Evolutionary conservation across 2,113 vertebrate species (phyloP).

Genomic region (Paraplagusia blochii): DNA sequence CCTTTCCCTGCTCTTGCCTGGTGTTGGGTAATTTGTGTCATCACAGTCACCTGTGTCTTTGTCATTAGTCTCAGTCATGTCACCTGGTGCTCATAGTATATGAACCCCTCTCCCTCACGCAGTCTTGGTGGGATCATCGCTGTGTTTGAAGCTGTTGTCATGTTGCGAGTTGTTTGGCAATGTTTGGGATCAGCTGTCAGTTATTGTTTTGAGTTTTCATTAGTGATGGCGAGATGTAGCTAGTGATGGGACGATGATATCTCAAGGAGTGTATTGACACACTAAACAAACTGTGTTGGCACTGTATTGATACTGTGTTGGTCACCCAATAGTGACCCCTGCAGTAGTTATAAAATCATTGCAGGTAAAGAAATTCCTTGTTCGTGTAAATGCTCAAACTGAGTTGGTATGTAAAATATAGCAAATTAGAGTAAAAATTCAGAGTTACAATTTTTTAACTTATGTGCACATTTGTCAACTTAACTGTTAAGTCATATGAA

Average conservation of each 20-base stretch:
- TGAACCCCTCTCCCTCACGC: too few species aligned
- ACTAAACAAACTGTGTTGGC: slow-evolving; percentile 1
- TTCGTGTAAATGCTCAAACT: slow-evolving; percentile 3
- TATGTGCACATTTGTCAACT: not conserved
- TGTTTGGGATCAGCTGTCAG: too few species aligned
- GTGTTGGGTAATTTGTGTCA: too few species aligned
- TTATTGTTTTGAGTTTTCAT: too few species aligned
- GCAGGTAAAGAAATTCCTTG: slow-evolving; percentile 1
- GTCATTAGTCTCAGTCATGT: too few species aligned
- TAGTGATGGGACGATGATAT: slow-evolving; percentile 1
- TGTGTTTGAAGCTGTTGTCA: too few species aligned
- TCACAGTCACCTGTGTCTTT: too few species aligned
- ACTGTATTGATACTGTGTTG: slow-evolving; percentile 1
- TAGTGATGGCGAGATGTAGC: too few species aligned
- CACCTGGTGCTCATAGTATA: too few species aligned
- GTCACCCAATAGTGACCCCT: slow-evolving; percentile 3
- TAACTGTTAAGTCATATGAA: slow-evolving; percentile 3
- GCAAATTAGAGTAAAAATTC: slow-evolving; percentile 3
- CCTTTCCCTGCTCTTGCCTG: too few species aligned
- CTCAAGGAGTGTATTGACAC: slow-evolving; percentile 3
- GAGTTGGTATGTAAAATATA: slow-evolving; percentile 5
- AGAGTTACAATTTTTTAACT: slow-evolving; percentile 3
- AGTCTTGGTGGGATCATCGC: too few species aligned
- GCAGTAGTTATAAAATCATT: slow-evolving; percentile 2
- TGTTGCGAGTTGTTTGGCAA: too few species aligned